Evolutionary conservation across 2,113 vertebrate genomes (phyloP).

Genomic region (Proteles cristata): DNA sequence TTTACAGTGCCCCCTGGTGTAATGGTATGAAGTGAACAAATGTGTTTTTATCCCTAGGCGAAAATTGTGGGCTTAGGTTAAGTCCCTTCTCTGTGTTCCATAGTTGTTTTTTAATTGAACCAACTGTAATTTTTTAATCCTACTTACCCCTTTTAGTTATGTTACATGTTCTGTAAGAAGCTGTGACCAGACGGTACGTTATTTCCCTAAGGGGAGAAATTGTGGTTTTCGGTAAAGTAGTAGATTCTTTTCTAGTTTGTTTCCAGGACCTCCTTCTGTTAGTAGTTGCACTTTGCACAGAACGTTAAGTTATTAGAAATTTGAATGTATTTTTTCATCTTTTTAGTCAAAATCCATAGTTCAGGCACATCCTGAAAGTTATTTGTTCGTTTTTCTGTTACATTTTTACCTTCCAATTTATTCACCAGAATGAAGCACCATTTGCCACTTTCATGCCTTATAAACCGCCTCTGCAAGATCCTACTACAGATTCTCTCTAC

Average conservation of each 20-base stretch:
- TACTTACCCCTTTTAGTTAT: not conserved
- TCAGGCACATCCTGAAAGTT: not conserved
- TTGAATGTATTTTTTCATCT: not conserved
- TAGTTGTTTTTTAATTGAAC: not conserved
- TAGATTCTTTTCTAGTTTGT: not conserved
- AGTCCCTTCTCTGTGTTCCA: not conserved
- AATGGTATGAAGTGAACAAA: constrained; percentile 1
- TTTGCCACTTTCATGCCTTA: not conserved
- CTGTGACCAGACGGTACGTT: not conserved
- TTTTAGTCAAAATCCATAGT: constrained; percentile 35
- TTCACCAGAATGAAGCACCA: constrained; percentile 16
- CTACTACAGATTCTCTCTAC: not conserved
- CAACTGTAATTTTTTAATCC: not conserved
- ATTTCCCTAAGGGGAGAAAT: not conserved
- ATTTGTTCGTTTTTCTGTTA: constrained; percentile 41
- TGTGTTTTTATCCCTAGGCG: not conserved
- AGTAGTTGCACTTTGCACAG: constrained; percentile 11
- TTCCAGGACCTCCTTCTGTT: not conserved
- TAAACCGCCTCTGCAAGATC: constrained; percentile 13
- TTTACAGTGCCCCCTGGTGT: not conserved
- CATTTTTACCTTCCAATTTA: not conserved
- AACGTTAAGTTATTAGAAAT: constrained; percentile 33
- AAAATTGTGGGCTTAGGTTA: not conserved
- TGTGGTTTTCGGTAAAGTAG: not conserved
- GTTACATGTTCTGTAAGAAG: not conserved